Conservation (phyloP, 2,797 vertebrate genomes). For the Spinibarbus caldwelli region DNA sequence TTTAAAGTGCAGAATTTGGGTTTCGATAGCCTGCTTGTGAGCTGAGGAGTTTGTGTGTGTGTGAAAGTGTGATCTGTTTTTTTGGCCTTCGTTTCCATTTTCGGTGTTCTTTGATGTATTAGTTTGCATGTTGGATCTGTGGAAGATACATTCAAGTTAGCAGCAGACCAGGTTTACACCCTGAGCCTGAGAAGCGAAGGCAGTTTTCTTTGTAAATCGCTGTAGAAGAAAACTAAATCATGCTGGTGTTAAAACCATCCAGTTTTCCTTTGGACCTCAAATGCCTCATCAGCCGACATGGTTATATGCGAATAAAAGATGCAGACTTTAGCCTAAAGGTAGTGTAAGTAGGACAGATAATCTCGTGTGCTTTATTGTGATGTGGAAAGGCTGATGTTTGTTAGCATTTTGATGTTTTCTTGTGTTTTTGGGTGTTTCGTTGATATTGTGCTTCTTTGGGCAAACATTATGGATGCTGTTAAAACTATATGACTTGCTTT, state of each 20-base stretch:
- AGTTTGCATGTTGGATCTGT: constrained; percentile 75
- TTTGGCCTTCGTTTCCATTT: constrained; percentile 56
- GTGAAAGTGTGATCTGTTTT: constrained; percentile 48
- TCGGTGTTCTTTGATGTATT: constrained; percentile 66
- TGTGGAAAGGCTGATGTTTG: constrained; percentile 57
- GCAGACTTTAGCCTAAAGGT: constrained; percentile 50
- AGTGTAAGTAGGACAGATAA: constrained; percentile 53
- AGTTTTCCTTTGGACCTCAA: constrained; percentile 45
- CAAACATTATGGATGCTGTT: constrained; percentile 53
- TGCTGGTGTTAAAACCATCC: constrained; percentile 25
- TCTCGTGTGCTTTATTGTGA: constrained; percentile 57
- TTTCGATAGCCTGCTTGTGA: constrained; percentile 50
- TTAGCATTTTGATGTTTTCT: constrained; percentile 59
- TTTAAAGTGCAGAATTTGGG: constrained; percentile 72
- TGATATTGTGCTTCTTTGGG: constrained; percentile 61
- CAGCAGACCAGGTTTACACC: constrained; percentile 63
- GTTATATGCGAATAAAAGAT: constrained; percentile 28
- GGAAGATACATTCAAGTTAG: constrained; percentile 74
- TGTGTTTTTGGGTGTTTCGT: constrained; percentile 58
- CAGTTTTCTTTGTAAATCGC: constrained; percentile 58
- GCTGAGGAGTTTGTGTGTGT: constrained; percentile 45
- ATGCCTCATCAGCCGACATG: constrained; percentile 35
- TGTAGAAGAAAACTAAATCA: constrained; percentile 38
- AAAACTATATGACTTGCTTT: constrained; percentile 48
- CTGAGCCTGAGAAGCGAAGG: constrained; percentile 57